Percentiles rank a stretch among this genome's conserved stretches.
These are phyloP conservation scores for Lucinisca nassula DNA, from an alignment of 2,888 invertebrate species.

Conservation along the genomic window DNA sequence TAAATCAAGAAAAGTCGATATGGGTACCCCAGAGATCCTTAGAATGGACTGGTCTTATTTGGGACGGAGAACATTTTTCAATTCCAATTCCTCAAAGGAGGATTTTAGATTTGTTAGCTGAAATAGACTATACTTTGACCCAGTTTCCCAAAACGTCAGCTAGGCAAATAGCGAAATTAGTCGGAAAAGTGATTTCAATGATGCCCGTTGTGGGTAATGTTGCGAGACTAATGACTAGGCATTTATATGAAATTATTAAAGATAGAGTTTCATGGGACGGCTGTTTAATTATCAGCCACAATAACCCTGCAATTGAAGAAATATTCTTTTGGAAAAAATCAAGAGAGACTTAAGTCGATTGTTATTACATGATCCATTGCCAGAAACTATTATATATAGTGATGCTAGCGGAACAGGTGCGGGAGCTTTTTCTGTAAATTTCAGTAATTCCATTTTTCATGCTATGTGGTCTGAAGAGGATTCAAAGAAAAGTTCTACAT, in stretches of 20 bases:
- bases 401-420: background rate
- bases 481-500: conserved; percentile 25
- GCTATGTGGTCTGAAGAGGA: conserved; percentile 7
- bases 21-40: background rate
- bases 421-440: conserved; percentile 1
- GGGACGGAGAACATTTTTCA: background rate
- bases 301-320: background rate
- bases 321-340: background rate
- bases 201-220: conserved; percentile 9
- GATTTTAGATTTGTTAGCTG: conserved; percentile 8
- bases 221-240: background rate
- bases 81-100: conserved; percentile 25
- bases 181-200: conserved; percentile 9
- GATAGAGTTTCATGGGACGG: background rate
- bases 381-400: background rate
- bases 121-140: background rate
- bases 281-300: background rate
- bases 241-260: background rate
- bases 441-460: background rate
- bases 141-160: background rate
- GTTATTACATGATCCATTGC: background rate
- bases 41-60: conserved; percentile 1
- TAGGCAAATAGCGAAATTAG: background rate
- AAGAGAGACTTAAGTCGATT: background rate
- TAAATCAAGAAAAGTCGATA: background rate